Conservation (phyloP, 2,797 vertebrate genomes). For the Denticeps clupeoides region DNA sequence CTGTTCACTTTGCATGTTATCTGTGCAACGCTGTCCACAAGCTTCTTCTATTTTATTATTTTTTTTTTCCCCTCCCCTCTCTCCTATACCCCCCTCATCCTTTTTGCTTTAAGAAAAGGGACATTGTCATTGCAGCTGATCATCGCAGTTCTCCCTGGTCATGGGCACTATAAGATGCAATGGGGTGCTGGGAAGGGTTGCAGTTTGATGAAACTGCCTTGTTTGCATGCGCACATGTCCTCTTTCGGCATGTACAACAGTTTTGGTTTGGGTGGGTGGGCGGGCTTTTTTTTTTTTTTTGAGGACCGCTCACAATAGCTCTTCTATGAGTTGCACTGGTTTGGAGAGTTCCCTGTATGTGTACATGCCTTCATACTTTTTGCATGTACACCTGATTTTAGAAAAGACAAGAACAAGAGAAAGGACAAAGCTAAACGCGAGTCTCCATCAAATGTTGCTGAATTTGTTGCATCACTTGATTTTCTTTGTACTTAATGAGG, state of each 20-base stretch:
- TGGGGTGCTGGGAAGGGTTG: not conserved
- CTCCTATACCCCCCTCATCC: not conserved
- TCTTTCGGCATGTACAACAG: slow-evolving; percentile 1
- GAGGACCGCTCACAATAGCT: too few relatives aligned
- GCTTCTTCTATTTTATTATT: not conserved
- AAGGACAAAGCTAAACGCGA: slow-evolving; percentile 88
- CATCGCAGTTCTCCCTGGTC: not conserved
- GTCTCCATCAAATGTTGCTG: slow-evolving; percentile 54
- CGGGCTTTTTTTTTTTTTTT: not conserved
- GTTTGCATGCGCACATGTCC: not conserved
- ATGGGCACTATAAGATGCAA: not conserved
- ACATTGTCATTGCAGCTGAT: not conserved
- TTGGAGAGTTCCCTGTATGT: not conserved
- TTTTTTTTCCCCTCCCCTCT: too few relatives aligned
- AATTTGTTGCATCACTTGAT: slow-evolving; percentile 15
- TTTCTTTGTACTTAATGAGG: not conserved
- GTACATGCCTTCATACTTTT: slow-evolving; percentile 36
- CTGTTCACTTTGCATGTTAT: not conserved
- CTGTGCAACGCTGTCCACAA: not conserved
- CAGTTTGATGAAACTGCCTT: not conserved
- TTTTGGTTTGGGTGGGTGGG: not conserved
- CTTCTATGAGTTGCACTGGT: too few relatives aligned
- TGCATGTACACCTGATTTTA: slow-evolving; percentile 22
- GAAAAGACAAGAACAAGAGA: slow-evolving; percentile 59
- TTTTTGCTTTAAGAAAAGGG: not conserved